Conservation (phyloP, 53 echinoderm and acorn worm genomes). For the Echinometra lucunter region DNA sequence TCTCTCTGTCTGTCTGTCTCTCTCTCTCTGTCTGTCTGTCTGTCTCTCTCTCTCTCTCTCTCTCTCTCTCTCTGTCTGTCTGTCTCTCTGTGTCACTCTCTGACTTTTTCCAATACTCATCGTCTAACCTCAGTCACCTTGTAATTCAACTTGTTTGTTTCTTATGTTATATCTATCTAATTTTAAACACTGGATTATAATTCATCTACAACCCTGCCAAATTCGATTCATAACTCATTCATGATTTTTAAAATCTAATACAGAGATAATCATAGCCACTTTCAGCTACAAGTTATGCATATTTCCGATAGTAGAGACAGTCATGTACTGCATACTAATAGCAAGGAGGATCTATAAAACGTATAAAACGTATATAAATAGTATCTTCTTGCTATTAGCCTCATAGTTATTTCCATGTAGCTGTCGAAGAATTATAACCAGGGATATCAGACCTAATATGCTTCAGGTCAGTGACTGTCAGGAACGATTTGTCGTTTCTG, state of each 20-base stretch:
- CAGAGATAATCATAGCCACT: neutral
- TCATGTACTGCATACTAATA: neutral
- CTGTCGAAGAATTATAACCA: neutral
- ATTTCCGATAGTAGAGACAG: neutral
- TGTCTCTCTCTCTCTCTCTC: neutral
- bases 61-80: neutral
- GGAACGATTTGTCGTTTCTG: neutral
- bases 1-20: neutral
- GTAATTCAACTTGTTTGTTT: neutral
- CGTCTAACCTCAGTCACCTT: neutral
- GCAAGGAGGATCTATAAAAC: too few relatives aligned
- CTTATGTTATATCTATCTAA: neutral
- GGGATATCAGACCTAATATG: neutral
- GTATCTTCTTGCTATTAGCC: neutral
- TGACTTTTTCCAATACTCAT: neutral
- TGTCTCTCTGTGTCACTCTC: neutral
- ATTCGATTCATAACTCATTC: conserved; percentile 39
- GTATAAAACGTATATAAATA: too few relatives aligned
- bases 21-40: neutral
- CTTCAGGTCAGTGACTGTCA: neutral
- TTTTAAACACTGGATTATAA: neutral
- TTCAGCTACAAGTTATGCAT: neutral
- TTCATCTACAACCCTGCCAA: neutral
- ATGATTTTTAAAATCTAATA: neutral
- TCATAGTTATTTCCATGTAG: neutral